Base-by-base conservation (phyloP, 2,888 invertebrate species). In the Drosophila fulvimacula region DNA sequence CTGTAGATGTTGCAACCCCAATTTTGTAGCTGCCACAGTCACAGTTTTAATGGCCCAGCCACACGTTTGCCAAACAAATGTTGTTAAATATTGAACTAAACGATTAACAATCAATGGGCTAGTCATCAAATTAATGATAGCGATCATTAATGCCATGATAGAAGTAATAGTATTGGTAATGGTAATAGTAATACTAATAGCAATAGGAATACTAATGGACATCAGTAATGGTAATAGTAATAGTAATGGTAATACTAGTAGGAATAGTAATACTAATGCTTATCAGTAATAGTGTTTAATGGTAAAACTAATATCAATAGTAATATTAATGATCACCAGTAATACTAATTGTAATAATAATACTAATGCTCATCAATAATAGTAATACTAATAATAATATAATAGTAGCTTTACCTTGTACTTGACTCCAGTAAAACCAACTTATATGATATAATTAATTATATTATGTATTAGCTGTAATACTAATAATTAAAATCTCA, bases 41-140 rank as follows among this genome's bases (percentile, higher is more conserved):
- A 27, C 36, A 34, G 17, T 66, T 34, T 53, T 65, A 65, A 65
- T 66, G 48, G 66, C 15, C 36, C 2, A 4, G n/a, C 24, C 17
- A 49, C 68, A 65, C 65, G 68, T 68, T 55, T 24, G 68, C 48
- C 58, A 69, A 69, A 52, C 52, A 58, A 51, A 67, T 58, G 69
- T 57, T 32, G 53, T 66, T 11, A 46, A 55, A 55, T 48, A 53
- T 53, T 38, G 49, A 49, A 17, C 58, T 59, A 52, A 69, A 70
- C 62, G 69, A 60, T 53, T 59, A 69, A 59, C 53, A 55, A 68
- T 68, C 68, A 49, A 67, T 67, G 41, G 48, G 30, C 34, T 9
- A 52, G 41, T 21, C 27, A 30, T 11, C 30, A 34, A 52, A 52
- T 34, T n/a, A 52, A 52, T 34, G 24, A 24, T 44, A 52, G 21